These are phyloP conservation scores for Xenopus petersii DNA, from an alignment of 2,797 vertebrate species.

Conservation along the genomic window DNA sequence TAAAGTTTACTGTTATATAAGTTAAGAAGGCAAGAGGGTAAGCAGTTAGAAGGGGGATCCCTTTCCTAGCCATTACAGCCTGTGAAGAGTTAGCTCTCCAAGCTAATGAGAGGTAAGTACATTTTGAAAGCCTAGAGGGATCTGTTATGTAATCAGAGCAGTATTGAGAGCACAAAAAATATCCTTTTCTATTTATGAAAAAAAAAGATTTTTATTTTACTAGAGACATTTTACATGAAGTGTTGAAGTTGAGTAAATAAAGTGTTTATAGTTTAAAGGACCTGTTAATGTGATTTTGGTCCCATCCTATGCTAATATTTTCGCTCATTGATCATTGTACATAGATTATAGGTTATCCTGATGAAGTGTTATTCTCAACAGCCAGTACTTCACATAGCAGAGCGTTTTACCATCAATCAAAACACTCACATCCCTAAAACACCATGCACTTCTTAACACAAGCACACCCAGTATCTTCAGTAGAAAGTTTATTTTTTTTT, in stretches of 20 bases:
- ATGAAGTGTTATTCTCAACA: background rate
- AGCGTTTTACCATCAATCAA: conserved; percentile 9
- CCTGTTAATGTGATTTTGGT: no score
- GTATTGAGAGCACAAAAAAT: no score
- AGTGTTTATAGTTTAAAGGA: no score
- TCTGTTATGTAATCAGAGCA: background rate
- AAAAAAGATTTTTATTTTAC: background rate
- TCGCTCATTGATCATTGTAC: background rate
- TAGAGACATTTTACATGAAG: background rate
- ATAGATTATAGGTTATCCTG: background rate
- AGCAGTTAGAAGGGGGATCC: conserved; percentile 76
- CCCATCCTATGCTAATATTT: background rate
- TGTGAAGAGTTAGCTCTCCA: conserved; percentile 75
- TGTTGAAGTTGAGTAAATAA: background rate
- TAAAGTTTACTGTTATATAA: conserved; percentile 96
- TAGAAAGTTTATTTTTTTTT: conserved; percentile 90
- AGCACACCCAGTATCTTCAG: conserved; percentile 71
- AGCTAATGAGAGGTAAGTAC: conserved; percentile 84
- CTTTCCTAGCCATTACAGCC: conserved; percentile 77
- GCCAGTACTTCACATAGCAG: background rate
- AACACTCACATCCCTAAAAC: background rate
- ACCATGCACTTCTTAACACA: conserved; percentile 26
- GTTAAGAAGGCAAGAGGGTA: conserved; percentile 79
- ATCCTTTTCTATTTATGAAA: background rate
- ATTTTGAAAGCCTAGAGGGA: conserved; percentile 16